These are phyloP conservation scores for Melanostigma gelatinosum DNA, from an alignment of 2,113 vertebrate genomes.

Conservation along the genomic window DNA sequence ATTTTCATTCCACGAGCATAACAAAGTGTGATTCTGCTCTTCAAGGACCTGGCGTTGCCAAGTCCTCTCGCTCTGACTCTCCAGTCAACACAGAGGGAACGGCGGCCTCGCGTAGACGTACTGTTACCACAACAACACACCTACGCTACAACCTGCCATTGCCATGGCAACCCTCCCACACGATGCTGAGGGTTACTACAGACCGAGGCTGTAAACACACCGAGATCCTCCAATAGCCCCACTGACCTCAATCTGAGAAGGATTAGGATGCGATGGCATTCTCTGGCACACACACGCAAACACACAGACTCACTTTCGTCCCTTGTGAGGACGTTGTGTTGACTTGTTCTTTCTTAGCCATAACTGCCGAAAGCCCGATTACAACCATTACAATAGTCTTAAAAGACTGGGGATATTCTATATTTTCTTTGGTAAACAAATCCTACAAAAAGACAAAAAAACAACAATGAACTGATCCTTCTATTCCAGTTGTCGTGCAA, in stretches of 20 bases:
- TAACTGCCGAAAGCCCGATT: background rate
- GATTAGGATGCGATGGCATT: conserved; percentile 70
- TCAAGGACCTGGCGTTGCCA: background rate
- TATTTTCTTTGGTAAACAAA: background rate
- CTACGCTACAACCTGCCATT: conserved; percentile 74
- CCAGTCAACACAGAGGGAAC: conserved; percentile 52
- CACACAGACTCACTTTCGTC: conserved; percentile 10
- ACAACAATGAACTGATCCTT: background rate
- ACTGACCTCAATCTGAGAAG: conserved; percentile 75
- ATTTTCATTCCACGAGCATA: background rate
- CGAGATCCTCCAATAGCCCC: conserved; percentile 51
- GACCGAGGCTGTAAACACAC: conserved; percentile 59
- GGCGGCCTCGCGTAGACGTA: conserved; percentile 33
- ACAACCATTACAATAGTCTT: background rate
- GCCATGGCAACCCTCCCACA: conserved; percentile 75
- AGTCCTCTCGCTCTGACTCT: conserved; percentile 26
- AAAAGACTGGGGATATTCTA: background rate
- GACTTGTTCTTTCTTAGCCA: conserved; percentile 8
- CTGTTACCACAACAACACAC: conserved; percentile 72
- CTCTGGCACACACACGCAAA: conserved; percentile 10
- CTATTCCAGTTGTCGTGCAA: background rate
- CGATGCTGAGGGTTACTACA: conserved; percentile 58
- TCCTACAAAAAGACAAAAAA: background rate
- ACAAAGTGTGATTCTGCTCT: background rate
- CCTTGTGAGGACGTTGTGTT: conserved; percentile 9